Conservation (phyloP, 2,797 vertebrate species). For the Hypotaenidia philippensis region DNA sequence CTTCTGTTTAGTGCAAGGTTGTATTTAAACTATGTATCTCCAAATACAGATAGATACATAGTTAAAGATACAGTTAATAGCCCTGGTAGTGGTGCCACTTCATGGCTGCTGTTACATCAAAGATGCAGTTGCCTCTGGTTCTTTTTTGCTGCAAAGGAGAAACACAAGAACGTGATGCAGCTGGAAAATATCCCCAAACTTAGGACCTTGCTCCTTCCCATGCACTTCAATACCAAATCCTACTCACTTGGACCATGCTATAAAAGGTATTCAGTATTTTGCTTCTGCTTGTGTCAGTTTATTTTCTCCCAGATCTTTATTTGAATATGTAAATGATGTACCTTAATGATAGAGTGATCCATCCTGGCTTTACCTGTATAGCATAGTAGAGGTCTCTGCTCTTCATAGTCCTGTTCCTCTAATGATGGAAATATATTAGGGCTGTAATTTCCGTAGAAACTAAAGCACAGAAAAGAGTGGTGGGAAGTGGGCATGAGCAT, state of each 20-base stretch:
- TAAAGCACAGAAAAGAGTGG: background rate
- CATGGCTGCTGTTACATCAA: background rate
- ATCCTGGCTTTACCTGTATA: background rate
- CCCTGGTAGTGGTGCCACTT: background rate
- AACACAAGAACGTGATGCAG: background rate
- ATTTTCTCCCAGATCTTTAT: background rate
- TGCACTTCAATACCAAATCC: background rate
- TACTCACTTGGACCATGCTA: background rate
- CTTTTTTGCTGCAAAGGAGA: background rate
- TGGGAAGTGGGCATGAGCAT: background rate
- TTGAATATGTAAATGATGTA: background rate
- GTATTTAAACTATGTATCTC: background rate
- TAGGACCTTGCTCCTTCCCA: background rate
- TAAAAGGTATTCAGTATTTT: background rate
- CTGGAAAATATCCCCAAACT: background rate
- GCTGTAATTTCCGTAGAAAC: background rate
- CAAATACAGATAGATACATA: background rate
- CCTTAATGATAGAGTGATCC: background rate
- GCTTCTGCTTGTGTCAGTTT: background rate
- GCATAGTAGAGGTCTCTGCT: background rate
- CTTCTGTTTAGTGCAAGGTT: background rate
- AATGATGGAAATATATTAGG: rapidly evolving
- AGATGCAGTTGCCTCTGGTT: background rate
- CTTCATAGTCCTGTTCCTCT: background rate
- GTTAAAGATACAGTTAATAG: background rate